Evolutionary conservation across 2,113 vertebrate genomes (phyloP).

Genomic region (Heptranchias perlo): DNA sequence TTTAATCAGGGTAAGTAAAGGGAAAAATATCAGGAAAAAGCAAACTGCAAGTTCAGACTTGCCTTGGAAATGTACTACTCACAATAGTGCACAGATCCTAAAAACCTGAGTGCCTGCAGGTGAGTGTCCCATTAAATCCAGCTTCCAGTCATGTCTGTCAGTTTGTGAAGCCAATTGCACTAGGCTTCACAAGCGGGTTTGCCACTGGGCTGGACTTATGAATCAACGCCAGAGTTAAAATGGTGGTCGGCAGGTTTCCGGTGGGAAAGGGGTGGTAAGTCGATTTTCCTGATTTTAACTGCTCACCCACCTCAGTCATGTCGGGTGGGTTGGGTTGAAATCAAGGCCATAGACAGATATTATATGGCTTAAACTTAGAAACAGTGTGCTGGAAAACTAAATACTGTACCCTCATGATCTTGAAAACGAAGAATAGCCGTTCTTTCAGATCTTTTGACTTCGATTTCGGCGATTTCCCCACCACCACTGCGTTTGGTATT

Average conservation of each 20-base stretch:
- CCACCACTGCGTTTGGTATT: slow-evolving; percentile 45
- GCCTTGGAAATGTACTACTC: too few species aligned
- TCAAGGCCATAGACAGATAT: neutral
- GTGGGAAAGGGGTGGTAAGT: neutral
- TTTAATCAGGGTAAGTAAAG: too few species aligned
- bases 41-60: too few species aligned
- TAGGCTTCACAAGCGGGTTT: neutral
- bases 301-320: neutral
- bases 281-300: neutral
- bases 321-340: neutral
- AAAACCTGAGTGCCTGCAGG: too few species aligned
- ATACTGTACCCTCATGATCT: slow-evolving; percentile 44
- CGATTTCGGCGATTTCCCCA: slow-evolving; percentile 42
- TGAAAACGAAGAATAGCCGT: slow-evolving; percentile 44
- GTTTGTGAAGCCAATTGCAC: neutral
- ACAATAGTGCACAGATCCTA: too few species aligned
- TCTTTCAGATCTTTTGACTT: slow-evolving; percentile 39
- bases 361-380: neutral
- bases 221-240: neutral
- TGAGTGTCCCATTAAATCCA: too few species aligned
- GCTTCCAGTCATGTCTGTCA: neutral
- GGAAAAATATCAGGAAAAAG: too few species aligned
- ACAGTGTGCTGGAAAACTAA: neutral
- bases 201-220: neutral
- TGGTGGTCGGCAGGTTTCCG: neutral